A percentile compares a stretch with the other conserved stretches of the same genome.
These are phyloP conservation scores for Calonectris borealis DNA, from an alignment of 2,113 vertebrate species.

Conservation along the genomic window DNA sequence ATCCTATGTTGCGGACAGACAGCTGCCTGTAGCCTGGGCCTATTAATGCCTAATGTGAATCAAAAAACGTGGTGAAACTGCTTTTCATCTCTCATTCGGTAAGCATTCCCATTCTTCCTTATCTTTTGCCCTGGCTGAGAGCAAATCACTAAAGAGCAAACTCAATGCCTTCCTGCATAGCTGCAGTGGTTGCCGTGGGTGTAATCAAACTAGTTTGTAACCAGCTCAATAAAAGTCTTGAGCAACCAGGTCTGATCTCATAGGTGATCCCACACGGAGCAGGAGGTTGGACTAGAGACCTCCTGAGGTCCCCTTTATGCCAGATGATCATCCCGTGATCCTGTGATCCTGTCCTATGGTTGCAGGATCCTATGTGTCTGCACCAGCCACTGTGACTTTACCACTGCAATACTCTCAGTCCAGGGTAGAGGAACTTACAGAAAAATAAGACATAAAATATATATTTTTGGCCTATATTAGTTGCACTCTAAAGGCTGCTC, in stretches of 20 bases:
- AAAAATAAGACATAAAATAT: neutral
- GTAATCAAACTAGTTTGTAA: neutral
- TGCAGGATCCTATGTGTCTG: neutral
- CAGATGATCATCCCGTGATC: neutral
- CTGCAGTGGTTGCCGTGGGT: rapidly evolving
- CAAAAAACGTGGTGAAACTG: neutral
- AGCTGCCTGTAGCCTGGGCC: neutral
- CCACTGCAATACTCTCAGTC: neutral
- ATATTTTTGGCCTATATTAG: neutral
- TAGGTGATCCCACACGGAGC: neutral
- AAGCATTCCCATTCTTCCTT: neutral
- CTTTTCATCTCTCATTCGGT: neutral
- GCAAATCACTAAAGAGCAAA: neutral
- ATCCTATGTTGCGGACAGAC: neutral
- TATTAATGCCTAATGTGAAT: neutral
- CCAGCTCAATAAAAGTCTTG: neutral
- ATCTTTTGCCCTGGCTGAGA: neutral
- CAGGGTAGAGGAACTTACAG: neutral
- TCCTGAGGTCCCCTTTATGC: neutral
- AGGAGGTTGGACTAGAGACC: neutral
- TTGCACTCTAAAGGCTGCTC: neutral
- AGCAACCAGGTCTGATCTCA: neutral
- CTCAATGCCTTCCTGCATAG: neutral
- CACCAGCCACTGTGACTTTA: neutral
- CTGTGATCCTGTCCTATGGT: neutral